phyloP scores from a whole-genome alignment of 1,140 invertebrate species.

The Acyrthosiphon pisum region DNA sequence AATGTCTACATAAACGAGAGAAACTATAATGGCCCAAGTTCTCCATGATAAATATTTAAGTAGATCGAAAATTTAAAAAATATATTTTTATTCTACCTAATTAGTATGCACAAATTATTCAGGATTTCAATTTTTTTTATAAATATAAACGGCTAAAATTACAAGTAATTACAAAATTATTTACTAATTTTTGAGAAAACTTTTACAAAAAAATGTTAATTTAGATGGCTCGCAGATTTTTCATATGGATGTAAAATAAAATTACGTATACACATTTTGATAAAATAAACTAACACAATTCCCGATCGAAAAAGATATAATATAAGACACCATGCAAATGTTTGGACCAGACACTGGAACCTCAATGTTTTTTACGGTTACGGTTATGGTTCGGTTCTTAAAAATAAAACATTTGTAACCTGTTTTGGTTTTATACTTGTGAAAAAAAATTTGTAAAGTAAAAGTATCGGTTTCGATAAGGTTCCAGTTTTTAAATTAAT shows the following conservation, averaged over 20 bases:
- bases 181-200: not conserved
- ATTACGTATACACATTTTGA: not conserved
- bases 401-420: no score
- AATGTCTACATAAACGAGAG: not conserved
- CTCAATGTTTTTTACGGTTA: no score
- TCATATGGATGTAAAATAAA: fast-evolving
- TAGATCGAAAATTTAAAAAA: not conserved
- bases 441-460: no score
- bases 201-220: not conserved
- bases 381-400: no score
- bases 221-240: not conserved
- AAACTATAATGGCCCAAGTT: not conserved
- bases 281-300: not conserved
- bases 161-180: not conserved
- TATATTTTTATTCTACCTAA: not conserved
- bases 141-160: no score
- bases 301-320: no score
- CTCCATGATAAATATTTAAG: not conserved
- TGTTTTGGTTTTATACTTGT: no score
- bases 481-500: no score
- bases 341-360: no score
- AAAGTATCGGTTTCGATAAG: no score
- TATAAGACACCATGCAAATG: no score
- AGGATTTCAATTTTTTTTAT: fast-evolving
- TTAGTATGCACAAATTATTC: not conserved